phyloP scores from a whole-genome alignment of 2,113 vertebrate genomes.

The Actinemys pallida region DNA sequence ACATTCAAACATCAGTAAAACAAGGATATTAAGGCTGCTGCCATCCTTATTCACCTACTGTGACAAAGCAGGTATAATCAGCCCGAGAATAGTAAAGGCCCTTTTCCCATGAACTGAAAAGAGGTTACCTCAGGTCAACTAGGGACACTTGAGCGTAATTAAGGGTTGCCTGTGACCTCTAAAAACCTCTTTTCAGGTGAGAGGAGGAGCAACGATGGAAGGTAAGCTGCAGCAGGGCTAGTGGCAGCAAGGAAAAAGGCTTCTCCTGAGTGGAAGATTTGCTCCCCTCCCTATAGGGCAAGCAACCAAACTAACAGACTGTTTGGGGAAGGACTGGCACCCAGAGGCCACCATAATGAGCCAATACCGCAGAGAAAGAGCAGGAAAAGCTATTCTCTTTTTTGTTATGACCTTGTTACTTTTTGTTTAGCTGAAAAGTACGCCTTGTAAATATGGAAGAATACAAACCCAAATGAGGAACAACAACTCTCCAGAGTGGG shows the following conservation, averaged over 20 bases:
- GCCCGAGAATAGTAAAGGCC: neutral
- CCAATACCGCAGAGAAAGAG: neutral
- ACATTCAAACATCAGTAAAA: neutral
- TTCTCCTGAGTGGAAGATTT: neutral
- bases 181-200: neutral
- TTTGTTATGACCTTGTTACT: neutral
- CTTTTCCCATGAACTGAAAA: neutral
- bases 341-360: neutral
- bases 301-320: neutral
- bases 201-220: neutral
- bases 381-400: neutral
- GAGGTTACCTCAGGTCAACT: neutral
- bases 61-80: neutral
- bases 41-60: neutral
- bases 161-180: neutral
- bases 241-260: neutral
- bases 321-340: neutral
- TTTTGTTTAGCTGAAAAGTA: neutral
- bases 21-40: neutral
- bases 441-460: neutral
- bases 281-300: neutral
- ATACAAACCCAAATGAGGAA: neutral
- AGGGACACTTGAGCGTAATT: neutral
- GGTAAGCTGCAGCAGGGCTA: neutral
- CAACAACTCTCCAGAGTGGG: neutral